phyloP scores from a whole-genome alignment of 2,113 vertebrate species.

The Macroglossus sobrinus region DNA sequence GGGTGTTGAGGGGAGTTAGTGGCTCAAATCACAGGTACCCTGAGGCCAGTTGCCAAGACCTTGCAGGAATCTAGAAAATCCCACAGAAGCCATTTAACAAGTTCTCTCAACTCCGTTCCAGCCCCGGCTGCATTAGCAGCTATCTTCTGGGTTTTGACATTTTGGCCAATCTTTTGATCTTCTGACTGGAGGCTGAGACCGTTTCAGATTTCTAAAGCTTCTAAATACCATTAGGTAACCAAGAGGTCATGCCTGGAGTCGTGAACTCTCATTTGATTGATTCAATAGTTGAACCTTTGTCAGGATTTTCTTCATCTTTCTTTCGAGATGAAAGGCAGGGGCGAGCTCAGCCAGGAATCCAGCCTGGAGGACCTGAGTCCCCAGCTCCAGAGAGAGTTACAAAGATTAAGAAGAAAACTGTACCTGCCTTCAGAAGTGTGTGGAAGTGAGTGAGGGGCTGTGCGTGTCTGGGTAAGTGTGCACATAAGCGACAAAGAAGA shows the following conservation, averaged over 20 bases:
- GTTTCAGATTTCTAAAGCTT: conserved; percentile 28
- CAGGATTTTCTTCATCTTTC: neutral
- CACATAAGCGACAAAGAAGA: neutral
- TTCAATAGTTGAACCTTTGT: neutral
- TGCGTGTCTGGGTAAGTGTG: neutral
- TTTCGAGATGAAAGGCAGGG: neutral
- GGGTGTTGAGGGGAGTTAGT: neutral
- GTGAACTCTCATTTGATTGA: neutral
- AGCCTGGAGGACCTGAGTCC: neutral
- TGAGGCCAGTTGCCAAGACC: neutral
- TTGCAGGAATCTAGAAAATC: neutral
- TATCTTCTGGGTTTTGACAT: neutral
- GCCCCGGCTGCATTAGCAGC: neutral
- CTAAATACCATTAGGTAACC: neutral
- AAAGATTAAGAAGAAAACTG: neutral
- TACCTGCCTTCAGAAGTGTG: neutral
- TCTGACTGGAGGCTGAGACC: conserved; percentile 37
- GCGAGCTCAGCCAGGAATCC: neutral
- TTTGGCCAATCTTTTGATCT: neutral
- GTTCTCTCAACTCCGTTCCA: neutral
- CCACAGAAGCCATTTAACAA: neutral
- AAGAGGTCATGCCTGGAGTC: neutral
- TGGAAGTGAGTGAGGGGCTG: neutral
- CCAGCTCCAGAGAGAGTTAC: neutral
- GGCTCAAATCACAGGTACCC: neutral